Conservation (phyloP, 2,113 vertebrate species). For the Halcyon senegalensis region DNA sequence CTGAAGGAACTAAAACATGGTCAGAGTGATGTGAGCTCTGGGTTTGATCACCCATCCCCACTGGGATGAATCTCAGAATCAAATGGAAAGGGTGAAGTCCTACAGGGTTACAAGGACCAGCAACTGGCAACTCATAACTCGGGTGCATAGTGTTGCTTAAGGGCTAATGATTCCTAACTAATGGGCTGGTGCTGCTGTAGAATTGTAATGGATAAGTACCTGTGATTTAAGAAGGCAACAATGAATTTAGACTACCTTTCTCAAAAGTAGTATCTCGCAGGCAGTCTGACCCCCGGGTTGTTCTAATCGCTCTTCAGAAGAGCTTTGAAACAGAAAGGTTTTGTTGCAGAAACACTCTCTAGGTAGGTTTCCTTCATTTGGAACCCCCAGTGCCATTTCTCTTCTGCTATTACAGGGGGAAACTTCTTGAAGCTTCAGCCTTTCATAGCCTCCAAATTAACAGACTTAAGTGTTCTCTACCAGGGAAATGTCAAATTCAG, state of each 20-base stretch:
- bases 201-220: neutral
- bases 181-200: neutral
- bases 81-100: neutral
- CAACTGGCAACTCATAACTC: neutral
- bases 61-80: neutral
- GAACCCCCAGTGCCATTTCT: neutral
- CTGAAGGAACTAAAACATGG: neutral
- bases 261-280: neutral
- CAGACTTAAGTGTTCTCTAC: neutral
- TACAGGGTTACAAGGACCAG: neutral
- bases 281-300: neutral
- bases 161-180: neutral
- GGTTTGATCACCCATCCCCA: neutral
- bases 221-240: neutral
- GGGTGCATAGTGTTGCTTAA: neutral
- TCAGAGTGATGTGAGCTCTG: neutral
- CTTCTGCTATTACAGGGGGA: neutral
- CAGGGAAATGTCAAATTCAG: neutral
- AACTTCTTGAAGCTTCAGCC: neutral
- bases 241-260: neutral
- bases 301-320: neutral
- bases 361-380: neutral
- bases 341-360: neutral
- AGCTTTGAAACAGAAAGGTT: neutral
- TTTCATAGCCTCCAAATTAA: neutral